A percentile compares a stretch with the other conserved stretches of the same genome.
These are phyloP conservation scores for Morus bassanus DNA, from an alignment of 2,797 vertebrate genomes.

Conservation along the genomic window DNA sequence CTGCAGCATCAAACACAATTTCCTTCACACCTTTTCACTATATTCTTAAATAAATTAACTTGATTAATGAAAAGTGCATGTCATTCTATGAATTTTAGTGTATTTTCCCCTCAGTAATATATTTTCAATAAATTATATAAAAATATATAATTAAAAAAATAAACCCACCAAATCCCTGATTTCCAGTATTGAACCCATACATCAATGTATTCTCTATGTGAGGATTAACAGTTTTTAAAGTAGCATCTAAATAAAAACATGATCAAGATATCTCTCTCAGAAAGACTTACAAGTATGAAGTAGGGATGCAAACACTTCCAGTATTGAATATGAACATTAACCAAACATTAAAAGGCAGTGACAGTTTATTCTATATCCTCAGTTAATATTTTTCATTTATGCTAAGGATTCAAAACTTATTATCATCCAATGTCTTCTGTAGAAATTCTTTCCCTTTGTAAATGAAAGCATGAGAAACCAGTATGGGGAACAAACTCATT, in stretches of 20 bases:
- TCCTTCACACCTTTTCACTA: background rate
- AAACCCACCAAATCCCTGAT: accelerated
- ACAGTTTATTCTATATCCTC: background rate
- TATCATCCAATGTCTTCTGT: background rate
- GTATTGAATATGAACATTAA: background rate
- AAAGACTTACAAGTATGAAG: background rate
- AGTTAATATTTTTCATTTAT: background rate
- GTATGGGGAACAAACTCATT: background rate
- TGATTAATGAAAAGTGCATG: background rate
- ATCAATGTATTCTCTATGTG: background rate
- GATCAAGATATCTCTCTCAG: background rate
- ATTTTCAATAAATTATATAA: background rate
- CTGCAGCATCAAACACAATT: background rate
- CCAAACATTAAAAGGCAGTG: background rate
- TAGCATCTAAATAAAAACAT: background rate
- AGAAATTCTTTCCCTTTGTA: background rate
- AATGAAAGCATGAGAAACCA: background rate
- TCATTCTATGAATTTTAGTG: background rate
- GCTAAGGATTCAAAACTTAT: background rate
- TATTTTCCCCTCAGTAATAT: background rate
- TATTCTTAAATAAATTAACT: background rate
- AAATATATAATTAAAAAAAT: background rate
- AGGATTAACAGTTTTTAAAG: background rate
- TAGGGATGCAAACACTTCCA: background rate
- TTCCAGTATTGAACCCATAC: background rate